Conservation (phyloP, 1,140 invertebrate genomes). For the Mycetomoellerius zeteki region DNA sequence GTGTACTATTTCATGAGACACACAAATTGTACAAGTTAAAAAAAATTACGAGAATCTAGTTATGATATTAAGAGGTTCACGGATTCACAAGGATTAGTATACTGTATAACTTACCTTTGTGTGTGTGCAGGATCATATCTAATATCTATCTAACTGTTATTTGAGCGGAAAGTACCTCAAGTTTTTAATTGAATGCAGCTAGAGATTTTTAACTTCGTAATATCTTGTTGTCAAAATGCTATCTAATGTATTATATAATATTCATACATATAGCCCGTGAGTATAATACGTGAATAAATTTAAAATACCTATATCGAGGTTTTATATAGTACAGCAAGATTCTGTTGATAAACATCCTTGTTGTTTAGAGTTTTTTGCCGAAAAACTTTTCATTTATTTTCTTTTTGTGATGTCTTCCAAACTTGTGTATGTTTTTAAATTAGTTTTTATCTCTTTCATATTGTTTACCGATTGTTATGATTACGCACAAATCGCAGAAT, state of each 20-base stretch:
- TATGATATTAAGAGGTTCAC: constrained; percentile 58
- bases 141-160: constrained; percentile 56
- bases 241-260: constrained; percentile 69
- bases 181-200: constrained; percentile 44
- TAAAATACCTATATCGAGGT: constrained; percentile 56
- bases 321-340: constrained; percentile 59
- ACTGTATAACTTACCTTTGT: constrained; percentile 58
- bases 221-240: constrained; percentile 65
- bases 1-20: constrained; percentile 56
- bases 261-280: constrained; percentile 66
- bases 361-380: constrained; percentile 20
- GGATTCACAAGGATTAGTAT: constrained; percentile 55
- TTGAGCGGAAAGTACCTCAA: constrained; percentile 31
- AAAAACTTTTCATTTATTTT: constrained; percentile 51
- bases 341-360: constrained; percentile 26
- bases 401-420: constrained; percentile 66
- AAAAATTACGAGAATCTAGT: constrained; percentile 51
- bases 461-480: constrained; percentile 42
- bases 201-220: constrained; percentile 50
- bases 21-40: constrained; percentile 59
- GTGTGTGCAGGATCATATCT: constrained; percentile 40
- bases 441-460: neutral
- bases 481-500: constrained; percentile 69
- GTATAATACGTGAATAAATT: constrained; percentile 66
- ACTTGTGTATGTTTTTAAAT: constrained; percentile 33